These are phyloP conservation scores for Sialia sialis DNA, from an alignment of 2,113 vertebrate genomes.

Conservation along the genomic window DNA sequence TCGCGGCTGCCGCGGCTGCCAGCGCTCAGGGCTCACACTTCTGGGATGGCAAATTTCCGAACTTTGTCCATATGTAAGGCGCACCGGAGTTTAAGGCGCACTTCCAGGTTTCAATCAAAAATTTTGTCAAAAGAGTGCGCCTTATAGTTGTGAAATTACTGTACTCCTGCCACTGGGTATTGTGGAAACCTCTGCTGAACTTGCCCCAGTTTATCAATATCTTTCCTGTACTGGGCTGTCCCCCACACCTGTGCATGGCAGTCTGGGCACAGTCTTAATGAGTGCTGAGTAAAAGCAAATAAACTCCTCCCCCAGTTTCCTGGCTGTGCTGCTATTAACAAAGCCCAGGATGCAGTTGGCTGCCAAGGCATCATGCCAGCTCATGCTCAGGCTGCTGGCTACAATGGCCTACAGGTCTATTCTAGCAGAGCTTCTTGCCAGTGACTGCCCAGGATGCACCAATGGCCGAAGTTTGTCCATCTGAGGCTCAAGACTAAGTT, in stretches of 20 bases:
- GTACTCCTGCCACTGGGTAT: background rate
- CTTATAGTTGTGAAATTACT: no score
- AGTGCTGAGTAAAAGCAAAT: background rate
- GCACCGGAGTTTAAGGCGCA: no score
- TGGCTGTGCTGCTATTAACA: background rate
- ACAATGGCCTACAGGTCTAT: background rate
- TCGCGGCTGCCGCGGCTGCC: no score
- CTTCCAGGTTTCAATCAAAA: no score
- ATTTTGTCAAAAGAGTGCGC: no score
- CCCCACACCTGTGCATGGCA: background rate
- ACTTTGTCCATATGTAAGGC: no score
- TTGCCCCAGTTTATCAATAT: background rate
- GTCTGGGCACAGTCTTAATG: background rate
- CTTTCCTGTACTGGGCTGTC: background rate
- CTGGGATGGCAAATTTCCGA: no score
- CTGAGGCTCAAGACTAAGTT: background rate
- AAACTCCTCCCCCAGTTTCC: background rate
- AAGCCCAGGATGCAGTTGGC: background rate
- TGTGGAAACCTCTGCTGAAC: background rate
- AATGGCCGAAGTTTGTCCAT: fast-evolving
- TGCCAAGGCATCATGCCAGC: background rate
- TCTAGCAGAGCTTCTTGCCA: background rate
- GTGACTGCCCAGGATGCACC: background rate
- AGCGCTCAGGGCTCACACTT: no score
- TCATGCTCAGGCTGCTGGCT: fast-evolving